These are phyloP conservation scores for Peromyscus nudipes DNA, from an alignment of 2,797 vertebrate genomes.

Conservation along the genomic window DNA sequence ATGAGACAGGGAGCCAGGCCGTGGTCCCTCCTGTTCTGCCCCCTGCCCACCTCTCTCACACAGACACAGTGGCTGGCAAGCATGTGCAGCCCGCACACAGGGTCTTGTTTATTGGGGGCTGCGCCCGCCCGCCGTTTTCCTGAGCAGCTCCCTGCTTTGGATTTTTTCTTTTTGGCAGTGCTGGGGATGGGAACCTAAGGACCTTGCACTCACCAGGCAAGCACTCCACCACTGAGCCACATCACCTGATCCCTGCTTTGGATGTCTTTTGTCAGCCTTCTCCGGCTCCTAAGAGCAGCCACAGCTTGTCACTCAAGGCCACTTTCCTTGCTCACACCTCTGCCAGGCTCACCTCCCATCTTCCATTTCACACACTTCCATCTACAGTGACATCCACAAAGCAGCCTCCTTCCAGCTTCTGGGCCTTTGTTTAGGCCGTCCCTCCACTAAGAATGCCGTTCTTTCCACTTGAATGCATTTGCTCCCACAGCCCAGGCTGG, in stretches of 20 bases:
- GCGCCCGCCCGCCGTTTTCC: background rate
- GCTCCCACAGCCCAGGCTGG: background rate
- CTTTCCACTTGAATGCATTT: background rate
- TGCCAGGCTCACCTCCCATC: background rate
- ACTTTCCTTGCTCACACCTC: background rate
- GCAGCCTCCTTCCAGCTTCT: background rate
- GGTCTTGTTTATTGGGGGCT: background rate
- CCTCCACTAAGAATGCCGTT: background rate
- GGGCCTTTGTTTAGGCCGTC: conserved; percentile 2
- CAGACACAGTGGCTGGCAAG: background rate
- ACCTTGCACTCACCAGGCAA: background rate
- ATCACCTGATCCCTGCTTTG: background rate
- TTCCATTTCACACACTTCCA: background rate
- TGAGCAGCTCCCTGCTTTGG: background rate
- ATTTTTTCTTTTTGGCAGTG: background rate
- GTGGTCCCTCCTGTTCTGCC: background rate
- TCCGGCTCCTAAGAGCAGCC: background rate
- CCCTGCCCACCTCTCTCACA: background rate
- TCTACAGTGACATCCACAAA: background rate
- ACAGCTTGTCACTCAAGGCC: background rate
- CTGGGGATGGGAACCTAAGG: background rate
- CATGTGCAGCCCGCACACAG: too few relatives aligned
- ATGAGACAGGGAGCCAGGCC: background rate
- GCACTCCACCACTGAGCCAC: background rate
- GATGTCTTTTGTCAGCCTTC: background rate